These are phyloP conservation scores for Hartigia nigra DNA, from an alignment of 2,888 invertebrate genomes.

Conservation along the genomic window DNA sequence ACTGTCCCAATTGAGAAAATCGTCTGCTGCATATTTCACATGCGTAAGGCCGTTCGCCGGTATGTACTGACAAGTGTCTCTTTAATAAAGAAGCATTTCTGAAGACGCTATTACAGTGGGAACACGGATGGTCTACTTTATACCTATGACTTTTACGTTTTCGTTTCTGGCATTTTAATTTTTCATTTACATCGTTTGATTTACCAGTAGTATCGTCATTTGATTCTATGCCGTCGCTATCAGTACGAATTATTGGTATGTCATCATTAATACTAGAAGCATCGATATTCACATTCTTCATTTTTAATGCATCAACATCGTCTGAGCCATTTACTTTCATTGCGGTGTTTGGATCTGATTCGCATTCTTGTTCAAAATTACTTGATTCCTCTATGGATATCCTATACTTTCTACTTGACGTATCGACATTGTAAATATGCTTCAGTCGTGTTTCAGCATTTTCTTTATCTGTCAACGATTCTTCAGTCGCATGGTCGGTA, in stretches of 20 bases:
- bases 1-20: conserved; percentile 38
- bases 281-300: background rate
- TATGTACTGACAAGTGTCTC: conserved; percentile 33
- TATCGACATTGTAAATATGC: background rate
- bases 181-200: background rate
- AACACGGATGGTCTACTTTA: conserved; percentile 25
- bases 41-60: conserved; percentile 34
- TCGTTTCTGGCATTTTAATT: background rate
- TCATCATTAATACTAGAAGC: background rate
- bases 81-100: conserved; percentile 28
- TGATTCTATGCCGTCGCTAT: background rate
- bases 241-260: no score
- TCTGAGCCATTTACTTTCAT: background rate
- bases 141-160: conserved; percentile 11
- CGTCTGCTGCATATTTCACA: conserved; percentile 34
- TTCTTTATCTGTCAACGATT: background rate
- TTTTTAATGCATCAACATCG: background rate
- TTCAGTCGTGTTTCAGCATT: background rate
- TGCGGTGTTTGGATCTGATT: background rate
- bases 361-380: background rate
- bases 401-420: background rate
- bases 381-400: background rate
- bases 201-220: background rate
- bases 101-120: conserved; percentile 32
- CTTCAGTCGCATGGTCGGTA: background rate